phyloP scores from a whole-genome alignment of 2,113 vertebrate species.

The Chionis minor region DNA sequence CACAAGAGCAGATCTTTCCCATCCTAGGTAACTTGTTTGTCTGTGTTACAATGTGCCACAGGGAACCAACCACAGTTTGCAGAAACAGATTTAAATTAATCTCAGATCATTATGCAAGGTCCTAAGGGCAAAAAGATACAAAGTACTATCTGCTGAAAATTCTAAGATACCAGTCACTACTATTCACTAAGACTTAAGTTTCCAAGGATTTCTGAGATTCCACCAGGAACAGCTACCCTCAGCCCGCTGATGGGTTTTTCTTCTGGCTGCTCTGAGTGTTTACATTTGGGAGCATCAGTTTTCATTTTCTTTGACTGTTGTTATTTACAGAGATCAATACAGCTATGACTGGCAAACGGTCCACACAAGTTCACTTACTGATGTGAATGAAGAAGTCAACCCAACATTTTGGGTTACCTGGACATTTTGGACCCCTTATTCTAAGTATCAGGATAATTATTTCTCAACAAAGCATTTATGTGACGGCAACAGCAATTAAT shows the following conservation, averaged over 20 bases:
- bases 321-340: neutral
- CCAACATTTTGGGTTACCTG: neutral
- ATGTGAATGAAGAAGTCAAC: neutral
- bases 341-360: neutral
- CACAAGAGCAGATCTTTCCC: neutral
- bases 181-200: neutral
- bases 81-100: neutral
- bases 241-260: neutral
- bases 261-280: neutral
- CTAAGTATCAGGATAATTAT: neutral
- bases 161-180: neutral
- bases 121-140: neutral
- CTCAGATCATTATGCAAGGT: neutral
- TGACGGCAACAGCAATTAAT: neutral
- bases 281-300: neutral
- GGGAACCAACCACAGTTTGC: neutral
- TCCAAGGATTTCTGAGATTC: neutral
- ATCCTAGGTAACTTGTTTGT: neutral
- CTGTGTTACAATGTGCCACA: neutral
- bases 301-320: neutral
- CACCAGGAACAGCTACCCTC: neutral
- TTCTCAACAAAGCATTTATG: conserved; percentile 20
- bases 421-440: neutral
- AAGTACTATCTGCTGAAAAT: neutral
- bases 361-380: neutral